Conservation (phyloP, 1,140 invertebrate species). For the Adelges cooleyi region DNA sequence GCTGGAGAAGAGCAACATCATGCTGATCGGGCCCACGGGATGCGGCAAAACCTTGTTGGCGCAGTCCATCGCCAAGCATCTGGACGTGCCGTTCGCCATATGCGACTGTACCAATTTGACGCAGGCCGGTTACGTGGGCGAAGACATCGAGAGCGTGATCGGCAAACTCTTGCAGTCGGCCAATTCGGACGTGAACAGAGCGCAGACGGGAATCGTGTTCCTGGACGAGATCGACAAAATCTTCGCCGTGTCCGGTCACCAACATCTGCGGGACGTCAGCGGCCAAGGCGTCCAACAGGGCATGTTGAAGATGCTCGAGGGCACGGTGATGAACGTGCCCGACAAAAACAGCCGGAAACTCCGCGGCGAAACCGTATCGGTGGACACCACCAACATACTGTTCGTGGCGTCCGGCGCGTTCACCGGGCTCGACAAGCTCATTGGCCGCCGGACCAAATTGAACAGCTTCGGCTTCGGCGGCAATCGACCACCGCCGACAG, state of each 20-base stretch:
- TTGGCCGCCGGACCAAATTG: slow-evolving; percentile 85
- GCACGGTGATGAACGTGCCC: slow-evolving; percentile 94
- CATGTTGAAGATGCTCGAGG: slow-evolving; percentile 93
- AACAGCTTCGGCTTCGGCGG: no score
- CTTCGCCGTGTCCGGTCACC: slow-evolving; percentile 91
- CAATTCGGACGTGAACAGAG: slow-evolving; percentile 89
- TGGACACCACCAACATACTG: slow-evolving; percentile 98
- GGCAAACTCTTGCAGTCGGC: slow-evolving; percentile 95
- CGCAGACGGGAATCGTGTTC: slow-evolving; percentile 97
- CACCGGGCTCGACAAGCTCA: slow-evolving; percentile 88
- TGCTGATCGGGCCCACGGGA: slow-evolving; percentile 92
- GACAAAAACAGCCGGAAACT: slow-evolving; percentile 86
- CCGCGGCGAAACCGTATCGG: slow-evolving; percentile 85
- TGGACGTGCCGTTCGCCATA: slow-evolving; percentile 97
- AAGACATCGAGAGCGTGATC: slow-evolving; percentile 98
- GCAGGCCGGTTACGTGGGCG: slow-evolving; percentile 99
- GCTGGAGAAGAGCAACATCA: slow-evolving; percentile 95
- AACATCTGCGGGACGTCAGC: slow-evolving; percentile 91
- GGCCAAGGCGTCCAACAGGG: slow-evolving; percentile 98
- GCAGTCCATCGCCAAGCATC: slow-evolving; percentile 88
- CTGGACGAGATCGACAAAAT: slow-evolving; percentile 99
- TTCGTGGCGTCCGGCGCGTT: slow-evolving; percentile 98
- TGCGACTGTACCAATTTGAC: slow-evolving; percentile 99
- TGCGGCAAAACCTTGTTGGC: slow-evolving; percentile 96
- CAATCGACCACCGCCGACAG: no score